Base-by-base conservation (phyloP, 2,888 invertebrate genomes). In the Mechanitis mazaeus region DNA sequence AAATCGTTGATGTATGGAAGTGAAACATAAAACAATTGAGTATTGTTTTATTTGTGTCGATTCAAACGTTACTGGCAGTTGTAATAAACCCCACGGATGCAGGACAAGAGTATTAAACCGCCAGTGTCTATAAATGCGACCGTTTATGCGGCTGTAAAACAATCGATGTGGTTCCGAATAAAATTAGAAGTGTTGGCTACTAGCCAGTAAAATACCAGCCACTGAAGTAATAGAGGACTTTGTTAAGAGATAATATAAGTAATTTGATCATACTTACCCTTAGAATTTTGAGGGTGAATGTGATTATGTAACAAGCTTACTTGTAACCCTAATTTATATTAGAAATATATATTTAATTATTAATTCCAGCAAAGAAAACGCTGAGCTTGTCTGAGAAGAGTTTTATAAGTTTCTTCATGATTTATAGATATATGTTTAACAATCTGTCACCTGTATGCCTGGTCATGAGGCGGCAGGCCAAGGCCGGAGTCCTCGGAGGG, bases 401-500 rank as follows among this genome's bases (percentile, higher is more conserved):
- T 1, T n/a, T 38, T 33, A 53, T 38, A 11, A 35, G 12, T 31
- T 45, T 9, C 4, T 45, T 31, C 45, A 56, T 42, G 47, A 55
- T 57, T 46, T 59, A 56, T 54, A 54, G 56, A 61, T 62, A 74
- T 75, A 73, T 71, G 72, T 50, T 28, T 28, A 50, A 50, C 50
- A 47, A 6, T 35, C 75, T 73, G 78, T 85, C 87, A 94, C 94
- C 94, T 94, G 92, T 92, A 92, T 82, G 91, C 87, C 78, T 93
- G 92, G 88, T 94, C 94, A 78, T 93, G 92, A 84, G 93, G 92
- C 84, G 95, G 95, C 91, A 96, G 93, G 86, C 97, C 97, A 85
- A 97, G 94, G 83, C 97, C 97, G 88, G 97, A 97, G 93, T 97
- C 97, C 91, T 97, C 97, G 85, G 96, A 96, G 75, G 97, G 96